A percentile compares a stretch with the other conserved stretches of the same genome.
Conservation (phyloP, 2,888 invertebrate genomes). For the Gymnocheta viridis region DNA sequence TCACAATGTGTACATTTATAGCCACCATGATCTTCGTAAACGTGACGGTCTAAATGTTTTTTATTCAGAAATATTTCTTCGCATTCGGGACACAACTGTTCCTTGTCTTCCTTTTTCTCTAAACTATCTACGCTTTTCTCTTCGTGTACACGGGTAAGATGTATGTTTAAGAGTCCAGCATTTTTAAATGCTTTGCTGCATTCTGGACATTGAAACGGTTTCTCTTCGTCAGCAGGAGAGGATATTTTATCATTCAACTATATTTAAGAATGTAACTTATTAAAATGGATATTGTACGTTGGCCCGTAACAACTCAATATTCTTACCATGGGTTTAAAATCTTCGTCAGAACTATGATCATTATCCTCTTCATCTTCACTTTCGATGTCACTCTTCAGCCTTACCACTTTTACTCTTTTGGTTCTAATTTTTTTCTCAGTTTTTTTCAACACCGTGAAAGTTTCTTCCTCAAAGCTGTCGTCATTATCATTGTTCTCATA, state of each 20-base stretch:
- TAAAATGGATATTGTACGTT: neutral
- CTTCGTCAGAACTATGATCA: constrained; percentile 66
- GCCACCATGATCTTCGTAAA: constrained; percentile 59
- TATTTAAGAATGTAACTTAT: neutral
- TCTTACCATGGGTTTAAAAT: constrained; percentile 61
- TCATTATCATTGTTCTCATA: constrained; percentile 48
- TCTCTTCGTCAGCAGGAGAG: constrained; percentile 13
- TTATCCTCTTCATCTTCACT: constrained; percentile 55
- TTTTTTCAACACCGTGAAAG: constrained; percentile 71
- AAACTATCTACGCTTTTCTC: constrained; percentile 21
- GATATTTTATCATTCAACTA: constrained; percentile 44
- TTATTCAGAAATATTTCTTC: constrained; percentile 57
- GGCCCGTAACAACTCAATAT: neutral
- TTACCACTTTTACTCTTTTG: constrained; percentile 31
- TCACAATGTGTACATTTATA: constrained; percentile 71
- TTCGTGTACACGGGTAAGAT: constrained; percentile 69
- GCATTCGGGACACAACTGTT: constrained; percentile 62
- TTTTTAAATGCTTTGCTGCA: constrained; percentile 74
- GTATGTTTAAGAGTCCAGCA: constrained; percentile 72
- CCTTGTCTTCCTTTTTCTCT: constrained; percentile 58
- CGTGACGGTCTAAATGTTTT: constrained; percentile 57
- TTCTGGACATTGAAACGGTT: constrained; percentile 72
- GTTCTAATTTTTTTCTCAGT: constrained; percentile 57
- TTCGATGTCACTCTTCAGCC: constrained; percentile 53
- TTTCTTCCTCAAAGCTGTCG: constrained; percentile 49